phyloP scores from a whole-genome alignment of 2,113 vertebrate species.

The Morone chrysops region DNA sequence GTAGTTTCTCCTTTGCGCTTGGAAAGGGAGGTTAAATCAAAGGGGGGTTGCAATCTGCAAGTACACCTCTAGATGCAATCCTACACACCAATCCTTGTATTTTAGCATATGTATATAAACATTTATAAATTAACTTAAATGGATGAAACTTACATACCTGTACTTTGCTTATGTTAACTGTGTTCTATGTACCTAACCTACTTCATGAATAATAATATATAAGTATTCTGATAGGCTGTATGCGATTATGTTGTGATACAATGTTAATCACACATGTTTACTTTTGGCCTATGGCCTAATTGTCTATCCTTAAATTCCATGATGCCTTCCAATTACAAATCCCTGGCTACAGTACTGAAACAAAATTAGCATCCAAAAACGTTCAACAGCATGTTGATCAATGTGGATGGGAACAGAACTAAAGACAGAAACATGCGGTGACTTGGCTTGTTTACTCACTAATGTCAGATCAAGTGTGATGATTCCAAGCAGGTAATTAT shows the following conservation, averaged over 20 bases:
- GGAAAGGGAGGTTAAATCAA: no score
- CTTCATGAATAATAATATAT: background rate
- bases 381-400: slow-evolving; percentile 28
- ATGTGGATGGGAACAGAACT: slow-evolving; percentile 19
- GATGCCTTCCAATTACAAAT: slow-evolving; percentile 23
- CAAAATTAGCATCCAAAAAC: slow-evolving; percentile 34
- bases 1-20: no score
- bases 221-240: background rate
- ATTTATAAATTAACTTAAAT: background rate
- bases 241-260: background rate
- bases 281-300: slow-evolving; percentile 12
- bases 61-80: no score
- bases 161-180: background rate
- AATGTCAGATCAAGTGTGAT: slow-evolving; percentile 11
- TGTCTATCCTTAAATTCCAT: background rate
- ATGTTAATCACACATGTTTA: slow-evolving; percentile 1
- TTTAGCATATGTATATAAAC: background rate
- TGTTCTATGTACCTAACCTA: background rate
- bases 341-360: slow-evolving; percentile 21
- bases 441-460: background rate
- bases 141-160: background rate
- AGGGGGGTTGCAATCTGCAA: no score
- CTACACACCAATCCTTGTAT: background rate
- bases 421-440: background rate
- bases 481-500: slow-evolving; percentile 34